Evolutionary conservation across 2,888 invertebrate genomes (phyloP), one percentile per base, ranked within the genome.

Genomic region (Antheraea assamensis): DNA sequence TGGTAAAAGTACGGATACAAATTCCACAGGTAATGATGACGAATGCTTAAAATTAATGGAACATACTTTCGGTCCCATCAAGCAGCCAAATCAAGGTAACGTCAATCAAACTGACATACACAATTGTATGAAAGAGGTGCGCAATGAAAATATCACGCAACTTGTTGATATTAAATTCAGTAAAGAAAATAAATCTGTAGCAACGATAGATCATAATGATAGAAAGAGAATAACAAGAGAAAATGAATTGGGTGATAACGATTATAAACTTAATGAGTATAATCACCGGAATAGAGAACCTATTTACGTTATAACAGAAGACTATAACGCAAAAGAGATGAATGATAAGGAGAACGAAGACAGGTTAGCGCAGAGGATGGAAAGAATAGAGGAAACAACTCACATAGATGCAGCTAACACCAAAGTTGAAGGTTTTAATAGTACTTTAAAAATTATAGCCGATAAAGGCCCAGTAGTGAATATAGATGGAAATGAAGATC

Each of bases 361-460:
- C 64, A 78, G 85, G 74, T 76, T 90, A 19, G 74, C 75, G 27
- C 90, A 92, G 74, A 90, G 88, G 77, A 35, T 89, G 2, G 91
- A 92, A 80, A 74, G 75, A 2, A 81, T 90, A 21, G 80, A 88
- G 0, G 91, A 92, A 77, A 80, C 82, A 1, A 82, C 87, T 4
- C 24, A 88, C 30, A 86, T 87, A 42, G 89, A 88, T 80, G 82
- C 86, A 30, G 79, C 82, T 1, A 80, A 77, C 21, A 72, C 79
- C 35, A 80, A 82, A 73, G 30, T 82, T 4, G 87, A 88, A 75
- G 87, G 85, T 10, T 84, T 87, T 24, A 87, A 86, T 76, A 66
- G 75, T 0, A 68, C 76, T 30, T 86, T 88, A 0, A 87, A 76
- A 76, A 79, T 88, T 4, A 78, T 91, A 74, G 84, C 82, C 17